phyloP scores from a whole-genome alignment of 2,888 invertebrate genomes.

The Eubasilissa splendida region DNA sequence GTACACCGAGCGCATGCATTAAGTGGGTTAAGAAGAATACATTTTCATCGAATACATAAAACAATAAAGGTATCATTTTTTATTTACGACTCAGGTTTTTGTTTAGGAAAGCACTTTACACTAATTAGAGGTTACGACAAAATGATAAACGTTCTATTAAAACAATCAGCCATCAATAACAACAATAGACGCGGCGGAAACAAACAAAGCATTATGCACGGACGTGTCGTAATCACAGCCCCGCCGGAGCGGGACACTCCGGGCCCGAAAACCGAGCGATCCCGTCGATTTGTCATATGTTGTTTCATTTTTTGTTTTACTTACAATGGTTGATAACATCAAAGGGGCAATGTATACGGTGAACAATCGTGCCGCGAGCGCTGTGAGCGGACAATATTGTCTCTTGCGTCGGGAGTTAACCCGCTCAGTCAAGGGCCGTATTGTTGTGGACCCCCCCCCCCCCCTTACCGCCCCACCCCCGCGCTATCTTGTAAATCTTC shows the following conservation, averaged over 20 bases:
- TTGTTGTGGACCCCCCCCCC: slow-evolving; percentile 43
- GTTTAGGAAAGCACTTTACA: slow-evolving; percentile 45
- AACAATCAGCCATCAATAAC: slow-evolving; percentile 57
- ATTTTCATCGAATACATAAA: slow-evolving; percentile 43
- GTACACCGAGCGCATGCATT: background rate
- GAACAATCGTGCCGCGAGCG: slow-evolving; percentile 53
- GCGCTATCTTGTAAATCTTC: slow-evolving; percentile 58
- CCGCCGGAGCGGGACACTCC: slow-evolving; percentile 24
- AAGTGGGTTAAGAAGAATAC: slow-evolving; percentile 20
- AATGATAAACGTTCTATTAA: slow-evolving; percentile 58
- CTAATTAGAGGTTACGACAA: slow-evolving; percentile 56
- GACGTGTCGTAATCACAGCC: slow-evolving; percentile 50
- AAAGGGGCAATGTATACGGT: slow-evolving; percentile 52
- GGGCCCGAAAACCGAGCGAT: slow-evolving; percentile 42
- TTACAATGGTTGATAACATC: slow-evolving; percentile 58
- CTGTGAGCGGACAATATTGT: slow-evolving; percentile 52
- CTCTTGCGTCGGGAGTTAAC: slow-evolving; percentile 32
- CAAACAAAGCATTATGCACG: slow-evolving; percentile 55
- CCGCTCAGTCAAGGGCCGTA: slow-evolving; percentile 52
- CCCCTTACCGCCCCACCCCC: slow-evolving; percentile 45
- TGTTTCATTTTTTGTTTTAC: slow-evolving; percentile 55
- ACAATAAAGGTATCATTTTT: slow-evolving; percentile 46
- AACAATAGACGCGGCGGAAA: slow-evolving; percentile 56
- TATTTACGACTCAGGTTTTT: slow-evolving; percentile 36
- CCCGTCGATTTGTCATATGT: slow-evolving; percentile 57